Evolutionary conservation across 37 sponge, comb jelly and placozoan species (phyloP).

Genomic region (Ephydatia muelleri): DNA sequence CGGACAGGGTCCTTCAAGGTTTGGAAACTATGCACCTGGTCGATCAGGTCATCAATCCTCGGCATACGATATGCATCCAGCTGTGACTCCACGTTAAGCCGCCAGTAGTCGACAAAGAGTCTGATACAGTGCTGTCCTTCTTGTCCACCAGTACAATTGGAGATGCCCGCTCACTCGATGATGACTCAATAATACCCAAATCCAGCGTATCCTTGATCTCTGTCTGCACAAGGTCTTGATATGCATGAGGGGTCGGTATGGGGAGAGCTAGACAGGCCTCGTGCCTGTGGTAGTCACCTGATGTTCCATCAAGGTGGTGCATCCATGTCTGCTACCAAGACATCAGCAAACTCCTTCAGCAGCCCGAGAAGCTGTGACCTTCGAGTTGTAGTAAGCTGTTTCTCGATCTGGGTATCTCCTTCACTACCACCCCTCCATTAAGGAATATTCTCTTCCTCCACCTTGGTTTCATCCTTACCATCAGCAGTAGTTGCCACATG

Average conservation of each 20-base stretch:
- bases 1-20: conserved; percentile 41
- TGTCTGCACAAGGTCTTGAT: conserved; percentile 1
- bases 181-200: conserved; percentile 35
- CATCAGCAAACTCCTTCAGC: conserved; percentile 10
- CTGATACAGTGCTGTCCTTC: conserved; percentile 43
- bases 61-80: conserved; percentile 65
- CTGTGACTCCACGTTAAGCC: conserved; percentile 32
- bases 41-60: conserved; percentile 52
- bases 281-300: too few species aligned
- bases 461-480: background rate
- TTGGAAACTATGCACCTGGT: conserved; percentile 22
- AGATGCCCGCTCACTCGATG: conserved; percentile 45
- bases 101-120: conserved; percentile 59
- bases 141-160: conserved; percentile 55
- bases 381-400: conserved; percentile 3
- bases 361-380: background rate
- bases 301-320: too few species aligned
- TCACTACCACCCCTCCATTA: conserved; percentile 13
- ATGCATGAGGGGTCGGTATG: too few species aligned
- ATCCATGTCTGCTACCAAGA: background rate
- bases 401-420: background rate
- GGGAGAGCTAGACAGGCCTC: too few species aligned
- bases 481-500: too few species aligned
- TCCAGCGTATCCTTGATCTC: conserved; percentile 44
- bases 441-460: background rate